Evolutionary conservation across 2,797 vertebrate genomes (phyloP), one percentile per base, ranked within the genome.

Genomic region (Gallinago solitaria): DNA sequence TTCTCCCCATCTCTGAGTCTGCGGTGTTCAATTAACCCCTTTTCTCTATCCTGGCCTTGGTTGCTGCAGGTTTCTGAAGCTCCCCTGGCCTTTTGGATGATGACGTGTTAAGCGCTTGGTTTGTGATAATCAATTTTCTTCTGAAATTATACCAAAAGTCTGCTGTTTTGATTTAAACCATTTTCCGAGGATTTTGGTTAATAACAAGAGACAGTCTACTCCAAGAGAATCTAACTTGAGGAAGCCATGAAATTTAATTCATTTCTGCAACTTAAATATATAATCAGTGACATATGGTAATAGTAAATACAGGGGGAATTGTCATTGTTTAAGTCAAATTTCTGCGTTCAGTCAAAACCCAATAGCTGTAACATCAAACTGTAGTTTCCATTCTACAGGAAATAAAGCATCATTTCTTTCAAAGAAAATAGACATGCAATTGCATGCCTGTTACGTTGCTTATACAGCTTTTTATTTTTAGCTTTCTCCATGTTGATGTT

Each of bases 251-350:
- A 95, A 96, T 95, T 92, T 68, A 93, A 96, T 94, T 97, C 85
- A 96, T 95, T 96, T 95, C 91, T 96, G 74, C 79, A 93, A 96
- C 93, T 94, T 97, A 97, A 97, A 97, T 95, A 68, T 95, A 82
- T 97, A 97, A 97, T 97, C 95, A 96, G 73, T 84, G 95, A 93
- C 97, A 97, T 94, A 96, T 97, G 97, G 97, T 69, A 96, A 89
- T 93, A 94, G 75, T 93, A 96, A 97, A 96, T 96, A 93, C 60
- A 86, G 71, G 96, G 94, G 91, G 35, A 93, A 92, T 81, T 94
- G 89, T 96, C 90, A 48, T 94, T 92, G 89, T 93, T 95, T 87
- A 94, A 90, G 88, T 96, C 43, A 95, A 94, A 94, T 95, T 94
- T 97, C 94, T 97, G 96, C 89, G 60, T 95, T 96, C 54, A 83